Evolutionary conservation across 2,797 vertebrate genomes (phyloP).

Genomic region (Falco rusticolus): DNA sequence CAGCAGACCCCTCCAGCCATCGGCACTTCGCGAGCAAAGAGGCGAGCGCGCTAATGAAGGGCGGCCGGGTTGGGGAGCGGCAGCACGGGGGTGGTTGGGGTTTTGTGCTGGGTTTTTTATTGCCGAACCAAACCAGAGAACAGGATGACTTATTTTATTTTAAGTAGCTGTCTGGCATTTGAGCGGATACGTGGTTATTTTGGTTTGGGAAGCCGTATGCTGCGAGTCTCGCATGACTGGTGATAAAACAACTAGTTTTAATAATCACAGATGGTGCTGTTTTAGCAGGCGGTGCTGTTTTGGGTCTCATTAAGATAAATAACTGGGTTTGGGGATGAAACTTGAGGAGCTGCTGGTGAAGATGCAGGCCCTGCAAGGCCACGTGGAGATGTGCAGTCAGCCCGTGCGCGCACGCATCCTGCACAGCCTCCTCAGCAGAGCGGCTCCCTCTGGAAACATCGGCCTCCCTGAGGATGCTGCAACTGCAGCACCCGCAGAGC

Average conservation of each 20-base stretch:
- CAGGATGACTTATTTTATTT: background rate
- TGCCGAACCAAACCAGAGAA: background rate
- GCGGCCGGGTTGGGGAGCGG: background rate
- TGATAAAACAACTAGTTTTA: background rate
- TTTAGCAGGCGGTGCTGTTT: accelerated
- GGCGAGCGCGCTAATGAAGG: accelerated
- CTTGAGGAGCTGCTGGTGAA: background rate
- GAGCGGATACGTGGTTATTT: accelerated
- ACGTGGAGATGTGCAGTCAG: accelerated
- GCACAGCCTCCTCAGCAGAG: background rate
- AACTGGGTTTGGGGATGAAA: background rate
- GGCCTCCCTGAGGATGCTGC: accelerated
- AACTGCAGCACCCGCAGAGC: background rate
- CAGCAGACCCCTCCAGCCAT: accelerated
- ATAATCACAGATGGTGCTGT: background rate
- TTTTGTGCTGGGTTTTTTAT: background rate
- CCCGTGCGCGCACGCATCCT: accelerated
- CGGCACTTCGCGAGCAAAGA: accelerated
- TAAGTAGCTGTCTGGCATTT: background rate
- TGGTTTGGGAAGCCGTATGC: background rate
- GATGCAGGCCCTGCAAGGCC: background rate
- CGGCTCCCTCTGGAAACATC: accelerated
- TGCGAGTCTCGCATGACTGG: accelerated
- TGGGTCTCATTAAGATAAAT: background rate
- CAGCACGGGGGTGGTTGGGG: background rate